Base-by-base conservation (phyloP, 2,888 invertebrate species). In the Cantharis rufa region DNA sequence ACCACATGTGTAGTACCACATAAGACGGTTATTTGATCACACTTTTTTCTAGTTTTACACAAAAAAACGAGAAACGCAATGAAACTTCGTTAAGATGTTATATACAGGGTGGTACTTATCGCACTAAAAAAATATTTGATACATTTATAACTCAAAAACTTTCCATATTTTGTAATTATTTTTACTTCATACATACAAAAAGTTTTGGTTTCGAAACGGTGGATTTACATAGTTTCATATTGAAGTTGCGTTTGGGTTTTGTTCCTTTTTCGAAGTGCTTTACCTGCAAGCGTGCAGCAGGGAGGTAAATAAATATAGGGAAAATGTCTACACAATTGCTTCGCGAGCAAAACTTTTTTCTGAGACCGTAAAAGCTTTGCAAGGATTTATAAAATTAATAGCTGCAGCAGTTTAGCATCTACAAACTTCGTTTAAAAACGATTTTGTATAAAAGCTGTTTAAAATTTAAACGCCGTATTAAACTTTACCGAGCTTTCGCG, bases 341-440 rank as follows among this genome's bases (percentile, higher is more conserved):
- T 74, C 69, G 62, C 62, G 70, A 75, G 28, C 70, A 70, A 75
- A 75, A 75, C 70, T 75, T 75, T 75, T 66, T 64, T 75, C 70
- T 70, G 28, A 68, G 68, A 32, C 71, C 75, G 69, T 75, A 75
- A 71, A 75, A 75, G 75, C 69, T 71, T 75, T 69, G 62, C 71
- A 28, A 62, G 69, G 71, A 75, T 75, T 75, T 75, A 71, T 71
- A 75, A 75, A 75, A 75, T 75, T 75, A 75, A 75, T 75, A 75
- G 75, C 75, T 71, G 71, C 71, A 75, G 75, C 75, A 75, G 66
- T 75, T 75, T 75, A 75, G 75, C 75, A 75, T 75, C 75, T 75
- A 71, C 75, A 75, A 75, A 75, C 75, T 75, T 75, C 75, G 75
- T 75, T 77, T 64, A 77, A 76, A 77, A 77, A 74, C 74, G 76